Base-by-base conservation (phyloP, 2,888 invertebrate species). In the Tachina fera region DNA sequence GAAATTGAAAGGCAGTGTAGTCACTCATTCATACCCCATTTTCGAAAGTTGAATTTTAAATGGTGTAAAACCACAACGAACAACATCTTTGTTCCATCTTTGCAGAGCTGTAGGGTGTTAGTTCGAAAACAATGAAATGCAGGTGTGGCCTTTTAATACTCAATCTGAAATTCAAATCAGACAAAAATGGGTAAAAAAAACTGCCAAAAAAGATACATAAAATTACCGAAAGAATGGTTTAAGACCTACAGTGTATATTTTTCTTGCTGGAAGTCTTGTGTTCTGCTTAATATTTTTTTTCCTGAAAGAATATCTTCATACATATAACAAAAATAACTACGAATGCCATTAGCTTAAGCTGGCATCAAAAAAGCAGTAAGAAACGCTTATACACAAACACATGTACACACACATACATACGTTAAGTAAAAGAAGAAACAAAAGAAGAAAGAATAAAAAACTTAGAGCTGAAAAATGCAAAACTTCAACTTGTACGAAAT, bases 131-230 rank as follows among this genome's bases (percentile, higher is more conserved):
- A 87, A 83, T 81, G 82, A 87, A 84, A 85, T 87, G 88, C 88
- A 88, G 88, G 88, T 88, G 88, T 87, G 88, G 88, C 88, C 88
- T 87, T 87, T 87, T 88, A 88, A 87, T 85, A 85, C 86, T 78
- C 88, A 88, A 88, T 88, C 88, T 87, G 84, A 85, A 88, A 88
- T 88, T 88, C 84, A 88, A 88, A 88, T 88, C 87, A 82, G 67
- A 53, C 61, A 77, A 67, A 72, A 45, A 31, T 45, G 13, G 39
- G 4, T 4, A 10, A 45, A 31, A 77, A 60, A 79, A 65, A 60
- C 65, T 65, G 60, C 65, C 58, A 67, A 65, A 70, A 51, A 65
- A 83, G 65, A 84, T 63, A 78, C 70, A 71, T 60, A 82, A 75
- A 85, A 82, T 71, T 82, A 82, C 47, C 13, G 47, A 79, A 74